Base-by-base conservation (phyloP, 2,797 vertebrate species). In the Eulemur coronatus region DNA sequence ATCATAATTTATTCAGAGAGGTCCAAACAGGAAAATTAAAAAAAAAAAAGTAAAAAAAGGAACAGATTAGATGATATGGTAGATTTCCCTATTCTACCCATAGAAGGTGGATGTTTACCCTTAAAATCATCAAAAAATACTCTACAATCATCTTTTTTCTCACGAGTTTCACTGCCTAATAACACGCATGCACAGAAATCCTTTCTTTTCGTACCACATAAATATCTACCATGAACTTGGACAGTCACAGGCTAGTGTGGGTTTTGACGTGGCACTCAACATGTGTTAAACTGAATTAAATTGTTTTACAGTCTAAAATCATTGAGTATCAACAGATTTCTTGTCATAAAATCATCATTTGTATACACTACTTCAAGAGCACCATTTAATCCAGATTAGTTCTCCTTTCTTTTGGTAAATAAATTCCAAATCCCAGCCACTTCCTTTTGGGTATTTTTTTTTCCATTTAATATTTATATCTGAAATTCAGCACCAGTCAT, bases 1-100 rank as follows among this genome's bases (percentile, higher is more conserved):
- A 75, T 55, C 82, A 63, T 65, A 93, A 86, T 73, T 79, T 89
- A 89, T 72, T 93, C 52, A 79, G 41, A 81, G 82, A 85, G 28
- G 5, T 78, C 18, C n/a, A 78, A 78, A 73, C 8, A 86, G 15
- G 22, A 84, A 7, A 52, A 18, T 2, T 28, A 43, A 30, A 76
- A 22, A 7, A 52, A 46, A 55, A 52, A 18, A n/a, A 5, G 4
- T 24, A 73, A 73, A 48, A 84, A 67, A 43, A 14, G 3, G 17
- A 92, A 70, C 5, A 59, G 5, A 70, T 57, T 61, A 72, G 50
- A 15, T 90, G 26, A 55, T 35, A 52, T n/a, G n/a, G 18, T 28
- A 92, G 18, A 80, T n/a, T 73, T 1, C 2, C 26, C 26, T 73
- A 18, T 84, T 84, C 55, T 14, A 82, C 41, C 55, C 43, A 26